Percentiles rank a stretch among this genome's conserved stretches.
These are phyloP conservation scores for Panagrolaimus sp. DNA, from an alignment of 1,140 invertebrate genomes.

Conservation along the genomic window DNA sequence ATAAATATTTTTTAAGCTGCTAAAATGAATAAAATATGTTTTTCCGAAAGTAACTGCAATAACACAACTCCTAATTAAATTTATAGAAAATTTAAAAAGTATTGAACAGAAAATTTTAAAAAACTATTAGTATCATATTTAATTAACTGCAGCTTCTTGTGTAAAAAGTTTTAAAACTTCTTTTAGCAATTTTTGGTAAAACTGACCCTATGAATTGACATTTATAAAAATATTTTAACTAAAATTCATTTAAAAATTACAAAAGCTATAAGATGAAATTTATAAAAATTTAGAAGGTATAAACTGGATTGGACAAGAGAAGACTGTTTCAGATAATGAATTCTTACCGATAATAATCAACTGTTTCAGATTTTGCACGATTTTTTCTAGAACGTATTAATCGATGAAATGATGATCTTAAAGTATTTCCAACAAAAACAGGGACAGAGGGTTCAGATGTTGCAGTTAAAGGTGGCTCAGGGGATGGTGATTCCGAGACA, in stretches of 20 bases:
- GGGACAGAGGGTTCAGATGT: constrained; percentile 12
- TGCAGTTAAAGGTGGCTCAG: constrained; percentile 34
- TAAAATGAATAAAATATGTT: no score
- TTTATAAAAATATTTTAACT: constrained; percentile 22
- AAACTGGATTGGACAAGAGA: background rate
- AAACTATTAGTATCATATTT: no score
- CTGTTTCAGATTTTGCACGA: constrained; percentile 35
- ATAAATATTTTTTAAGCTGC: no score
- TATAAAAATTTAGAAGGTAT: constrained; percentile 7
- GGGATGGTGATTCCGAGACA: constrained; percentile 36
- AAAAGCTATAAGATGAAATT: background rate
- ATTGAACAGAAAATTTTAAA: no score
- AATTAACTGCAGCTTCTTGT: no score
- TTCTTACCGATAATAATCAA: constrained; percentile 38
- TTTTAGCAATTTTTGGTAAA: no score
- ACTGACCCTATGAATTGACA: no score
- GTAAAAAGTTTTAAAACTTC: no score
- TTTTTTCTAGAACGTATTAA: constrained; percentile 40
- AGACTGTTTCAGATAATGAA: background rate
- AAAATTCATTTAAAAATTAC: constrained; percentile 14
- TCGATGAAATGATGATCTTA: constrained; percentile 44
- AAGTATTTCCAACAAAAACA: constrained; percentile 21
- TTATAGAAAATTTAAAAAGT: no score
- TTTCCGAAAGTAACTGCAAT: no score
- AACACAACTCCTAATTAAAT: no score